A percentile compares a stretch with the other conserved stretches of the same genome.
These are phyloP conservation scores for Drosophila putrida DNA, from an alignment of 2,888 invertebrate species.

Conservation along the genomic window DNA sequence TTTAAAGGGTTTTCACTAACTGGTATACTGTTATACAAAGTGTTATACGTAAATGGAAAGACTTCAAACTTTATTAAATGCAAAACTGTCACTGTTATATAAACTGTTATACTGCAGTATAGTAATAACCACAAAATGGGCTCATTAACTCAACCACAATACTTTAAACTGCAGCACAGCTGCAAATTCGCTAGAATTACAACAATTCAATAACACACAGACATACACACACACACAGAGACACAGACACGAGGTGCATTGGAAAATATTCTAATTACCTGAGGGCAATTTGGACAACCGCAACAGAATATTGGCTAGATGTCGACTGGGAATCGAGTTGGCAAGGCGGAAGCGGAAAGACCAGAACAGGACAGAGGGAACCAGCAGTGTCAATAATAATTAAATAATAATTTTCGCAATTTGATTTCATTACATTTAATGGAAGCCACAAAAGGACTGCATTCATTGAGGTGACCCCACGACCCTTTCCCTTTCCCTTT, in stretches of 20 bases:
- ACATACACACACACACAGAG: background rate
- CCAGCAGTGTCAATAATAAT: constrained; percentile 53
- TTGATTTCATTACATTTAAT: constrained; percentile 58
- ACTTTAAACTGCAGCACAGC: background rate
- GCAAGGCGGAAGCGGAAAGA: constrained; percentile 1
- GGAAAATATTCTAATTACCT: constrained; percentile 35
- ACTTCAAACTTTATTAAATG: background rate
- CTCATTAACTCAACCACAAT: constrained; percentile 10
- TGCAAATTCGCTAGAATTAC: constrained; percentile 6
- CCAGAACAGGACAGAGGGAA: constrained; percentile 11
- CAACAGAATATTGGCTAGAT: constrained; percentile 23
- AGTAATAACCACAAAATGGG: background rate
- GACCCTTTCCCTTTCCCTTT: background rate
- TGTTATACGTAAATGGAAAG: background rate
- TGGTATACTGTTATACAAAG: background rate
- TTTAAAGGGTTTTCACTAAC: too few relatives aligned
- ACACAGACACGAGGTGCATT: background rate
- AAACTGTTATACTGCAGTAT: constrained; percentile 13
- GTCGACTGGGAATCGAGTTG: constrained; percentile 5
- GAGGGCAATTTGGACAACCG: constrained; percentile 27
- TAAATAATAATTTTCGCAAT: constrained; percentile 67
- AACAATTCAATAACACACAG: background rate
- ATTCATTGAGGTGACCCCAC: constrained; percentile 26
- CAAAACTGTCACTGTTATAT: background rate
- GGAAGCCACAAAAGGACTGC: constrained; percentile 64